Evolutionary conservation across 2,797 vertebrate genomes (phyloP), one percentile per base, ranked within the genome.

Genomic region (Sciaenops ocellatus): DNA sequence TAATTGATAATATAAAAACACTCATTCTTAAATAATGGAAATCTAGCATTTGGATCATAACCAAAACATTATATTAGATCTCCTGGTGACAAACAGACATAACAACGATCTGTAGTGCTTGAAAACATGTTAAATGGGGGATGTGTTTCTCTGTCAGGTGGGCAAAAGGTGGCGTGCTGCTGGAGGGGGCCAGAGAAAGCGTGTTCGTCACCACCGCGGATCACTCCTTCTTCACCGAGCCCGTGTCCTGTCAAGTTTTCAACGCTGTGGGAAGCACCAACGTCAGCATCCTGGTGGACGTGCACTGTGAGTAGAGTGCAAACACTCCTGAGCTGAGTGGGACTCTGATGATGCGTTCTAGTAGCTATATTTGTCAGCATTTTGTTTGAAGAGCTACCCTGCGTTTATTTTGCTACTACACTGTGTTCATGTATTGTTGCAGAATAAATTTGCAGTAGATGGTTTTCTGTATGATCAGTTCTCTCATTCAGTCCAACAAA

Each of bases 201-300:
- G 92, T 95, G 74, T 97, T 97, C 3, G 94, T 97, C 93, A 97
- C 98, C 0, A 96, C 97, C 0, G 98, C 98, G 0, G 98, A 99
- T 18, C 96, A 97, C 84, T 97, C 97, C 74, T 99, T 97, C 94
- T 99, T 99, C 94, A 99, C 98, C 0, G 98, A 99, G 92, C 98
- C 98, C 0, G 98, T 99, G 64, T 98, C 97, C 74, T 99, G 98
- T 48, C 96, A 97, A 84, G 98, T 99, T 62, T 97, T 97, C 94
- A 99, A 99, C 51, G 96, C 96, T 10, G 96, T 99, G 80, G 98
- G 98, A 54, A 98, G 90, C 94, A 99, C 98, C 85, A 99, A 99
- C 0, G 97, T 98, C 95, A 99, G 97, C 96, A 98, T 97, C 2
- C 90, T 99, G 75, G 98, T 99, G 80, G 97, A 99, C 0, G 97